Percentiles rank a stretch among this genome's conserved stretches.
Conservation (phyloP, 2,888 invertebrate species). For the Sinhomidia bicolor region DNA sequence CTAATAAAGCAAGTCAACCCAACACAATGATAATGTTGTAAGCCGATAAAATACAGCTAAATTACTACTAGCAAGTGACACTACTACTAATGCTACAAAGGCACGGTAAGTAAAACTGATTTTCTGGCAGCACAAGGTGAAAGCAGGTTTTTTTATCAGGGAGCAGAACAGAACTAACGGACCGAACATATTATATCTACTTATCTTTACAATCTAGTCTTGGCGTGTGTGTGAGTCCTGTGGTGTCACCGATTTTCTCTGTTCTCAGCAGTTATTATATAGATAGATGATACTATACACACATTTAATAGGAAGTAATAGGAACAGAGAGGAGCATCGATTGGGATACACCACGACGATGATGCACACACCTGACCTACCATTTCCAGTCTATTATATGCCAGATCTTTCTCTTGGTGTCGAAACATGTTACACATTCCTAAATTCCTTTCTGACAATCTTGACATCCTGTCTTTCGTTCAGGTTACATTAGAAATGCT, state of each 20-base stretch:
- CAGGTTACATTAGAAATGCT: neutral
- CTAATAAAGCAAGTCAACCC: no score
- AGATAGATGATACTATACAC: no score
- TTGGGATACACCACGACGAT: no score
- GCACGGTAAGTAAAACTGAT: neutral
- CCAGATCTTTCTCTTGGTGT: neutral
- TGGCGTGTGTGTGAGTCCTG: neutral
- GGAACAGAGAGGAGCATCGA: no score
- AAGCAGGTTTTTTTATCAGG: neutral
- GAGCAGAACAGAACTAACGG: no score
- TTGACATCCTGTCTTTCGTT: neutral
- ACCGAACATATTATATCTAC: no score
- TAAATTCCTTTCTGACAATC: constrained; percentile 17
- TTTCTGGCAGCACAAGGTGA: neutral
- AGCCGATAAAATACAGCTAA: neutral
- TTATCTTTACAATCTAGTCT: neutral
- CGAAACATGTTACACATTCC: constrained; percentile 3
- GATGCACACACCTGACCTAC: constrained; percentile 12
- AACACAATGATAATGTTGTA: no score
- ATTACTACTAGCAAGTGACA: neutral
- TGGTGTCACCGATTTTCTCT: no score
- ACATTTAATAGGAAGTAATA: no score
- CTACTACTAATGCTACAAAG: neutral
- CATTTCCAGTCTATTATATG: neutral
- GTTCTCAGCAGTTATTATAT: no score